These are phyloP conservation scores for Grallaria varia DNA, from an alignment of 2,113 vertebrate species.

Conservation along the genomic window DNA sequence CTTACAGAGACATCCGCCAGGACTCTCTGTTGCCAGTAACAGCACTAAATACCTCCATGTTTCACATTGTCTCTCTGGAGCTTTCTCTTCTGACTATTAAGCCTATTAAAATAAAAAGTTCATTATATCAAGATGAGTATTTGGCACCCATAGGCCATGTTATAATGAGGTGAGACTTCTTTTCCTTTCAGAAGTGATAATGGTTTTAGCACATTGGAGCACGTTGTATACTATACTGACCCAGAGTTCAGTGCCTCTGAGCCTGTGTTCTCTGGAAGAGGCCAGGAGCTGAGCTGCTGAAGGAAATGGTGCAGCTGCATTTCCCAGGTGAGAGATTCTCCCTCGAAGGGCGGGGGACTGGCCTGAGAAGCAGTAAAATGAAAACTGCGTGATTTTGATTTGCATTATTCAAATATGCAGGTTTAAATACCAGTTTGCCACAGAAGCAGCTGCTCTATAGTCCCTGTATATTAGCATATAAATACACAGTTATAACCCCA, in stretches of 20 bases:
- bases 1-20: not conserved
- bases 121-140: conserved; percentile 35
- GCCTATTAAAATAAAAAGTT: conserved; percentile 63
- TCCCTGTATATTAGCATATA: not conserved
- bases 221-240: conserved; percentile 17
- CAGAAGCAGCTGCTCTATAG: not conserved
- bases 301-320: not conserved
- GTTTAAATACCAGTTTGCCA: not conserved
- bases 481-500: not conserved
- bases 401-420: not conserved
- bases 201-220: not conserved
- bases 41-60: not conserved
- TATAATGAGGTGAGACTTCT: conserved; percentile 61
- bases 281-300: conserved; percentile 3
- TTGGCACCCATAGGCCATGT: conserved; percentile 68
- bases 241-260: conserved; percentile 6
- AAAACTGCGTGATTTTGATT: not conserved
- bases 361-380: not conserved
- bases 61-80: conserved; percentile 13
- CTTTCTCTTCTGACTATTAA: conserved; percentile 22
- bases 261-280: not conserved
- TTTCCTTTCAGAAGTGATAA: conserved; percentile 1
- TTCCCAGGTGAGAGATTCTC: conserved; percentile 8
- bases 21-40: not conserved
- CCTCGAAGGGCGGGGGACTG: not conserved